Percentiles rank a stretch among this genome's conserved stretches.
These are phyloP conservation scores for Apocheima hispidaria DNA, from an alignment of 2,888 invertebrate genomes.

Conservation along the genomic window DNA sequence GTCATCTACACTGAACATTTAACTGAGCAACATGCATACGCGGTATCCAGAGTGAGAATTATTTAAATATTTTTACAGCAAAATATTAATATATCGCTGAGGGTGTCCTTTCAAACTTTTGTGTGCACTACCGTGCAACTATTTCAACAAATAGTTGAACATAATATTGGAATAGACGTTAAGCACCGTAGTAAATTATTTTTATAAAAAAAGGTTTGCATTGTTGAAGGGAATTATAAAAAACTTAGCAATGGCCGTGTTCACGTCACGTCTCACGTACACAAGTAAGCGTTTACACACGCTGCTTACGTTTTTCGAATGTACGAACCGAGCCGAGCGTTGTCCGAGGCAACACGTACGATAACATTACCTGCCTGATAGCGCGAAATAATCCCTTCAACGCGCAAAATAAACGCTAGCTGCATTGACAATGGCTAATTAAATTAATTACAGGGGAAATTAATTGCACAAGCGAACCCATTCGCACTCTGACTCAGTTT, in stretches of 20 bases:
- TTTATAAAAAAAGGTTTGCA: background rate
- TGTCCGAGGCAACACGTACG: conserved; percentile 54
- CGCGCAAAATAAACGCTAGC: conserved; percentile 58
- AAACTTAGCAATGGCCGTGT: background rate
- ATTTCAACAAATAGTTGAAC: too few species aligned
- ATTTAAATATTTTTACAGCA: background rate
- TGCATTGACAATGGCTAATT: conserved; percentile 55
- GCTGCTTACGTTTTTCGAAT: conserved; percentile 37
- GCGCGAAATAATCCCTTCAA: conserved; percentile 60
- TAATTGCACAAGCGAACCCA: conserved; percentile 43
- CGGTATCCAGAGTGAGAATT: conserved; percentile 27
- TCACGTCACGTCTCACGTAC: too few species aligned
- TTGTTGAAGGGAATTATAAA: background rate
- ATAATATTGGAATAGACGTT: too few species aligned
- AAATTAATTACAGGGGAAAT: conserved; percentile 54
- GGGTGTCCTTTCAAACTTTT: too few species aligned
- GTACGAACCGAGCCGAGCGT: conserved; percentile 22
- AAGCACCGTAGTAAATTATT: background rate
- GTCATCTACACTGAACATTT: conserved; percentile 29
- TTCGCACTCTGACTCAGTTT: conserved; percentile 29
- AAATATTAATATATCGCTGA: too few species aligned
- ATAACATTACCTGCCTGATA: conserved; percentile 58
- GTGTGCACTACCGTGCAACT: too few species aligned
- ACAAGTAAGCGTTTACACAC: background rate
- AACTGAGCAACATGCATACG: conserved; percentile 14